Evolutionary conservation across 1,140 invertebrate genomes (phyloP), one percentile per base, ranked within the genome.

Genomic region (Oscheius sp.): DNA sequence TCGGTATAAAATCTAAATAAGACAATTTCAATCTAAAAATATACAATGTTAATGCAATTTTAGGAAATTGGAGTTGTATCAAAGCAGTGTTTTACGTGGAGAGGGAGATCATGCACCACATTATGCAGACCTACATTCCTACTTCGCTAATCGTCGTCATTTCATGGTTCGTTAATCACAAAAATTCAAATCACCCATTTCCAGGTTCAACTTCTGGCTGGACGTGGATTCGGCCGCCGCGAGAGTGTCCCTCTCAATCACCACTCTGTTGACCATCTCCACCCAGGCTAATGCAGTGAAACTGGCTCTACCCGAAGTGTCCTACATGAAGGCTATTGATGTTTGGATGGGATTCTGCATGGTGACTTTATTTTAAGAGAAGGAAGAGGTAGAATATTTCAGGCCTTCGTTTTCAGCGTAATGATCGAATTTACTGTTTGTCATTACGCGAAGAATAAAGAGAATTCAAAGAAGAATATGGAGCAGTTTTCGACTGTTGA

Each of bases 141-240:
- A 83, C 82, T 20, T 73, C 73, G 13, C 52, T 83, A 45, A 83
- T 83, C 35, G 82, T 83, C 2, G 77, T 83, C 3, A 83, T 83
- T 49, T 83, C 82, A 7, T 83, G 82, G 61, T 63, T n/a, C 15
- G 35, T 34, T 63, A 18, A 63, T 29, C 23, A 0, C 13, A 23
- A 0, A 13, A 13, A 10, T 59, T 23, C 55, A 10, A 1, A 31
- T 15, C 13, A 59, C 13, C 13, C n/a, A 10, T 15, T 32, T 34
- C 20, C 31, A 63, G 61, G 81, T 79, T 85, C 20, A 84, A 84
- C 32, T 85, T 85, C 72, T 85, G 85, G 85, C 62, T 86, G 15
- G 84, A 86, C 67, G 84, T 85, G 28, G 79, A 83, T 29, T 79
- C 82, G 7, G 85, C 83, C 0, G 85, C 85, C 0, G 85, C 85